These are phyloP conservation scores for Lucifuga dentata DNA, from an alignment of 2,113 vertebrate species.

Conservation along the genomic window DNA sequence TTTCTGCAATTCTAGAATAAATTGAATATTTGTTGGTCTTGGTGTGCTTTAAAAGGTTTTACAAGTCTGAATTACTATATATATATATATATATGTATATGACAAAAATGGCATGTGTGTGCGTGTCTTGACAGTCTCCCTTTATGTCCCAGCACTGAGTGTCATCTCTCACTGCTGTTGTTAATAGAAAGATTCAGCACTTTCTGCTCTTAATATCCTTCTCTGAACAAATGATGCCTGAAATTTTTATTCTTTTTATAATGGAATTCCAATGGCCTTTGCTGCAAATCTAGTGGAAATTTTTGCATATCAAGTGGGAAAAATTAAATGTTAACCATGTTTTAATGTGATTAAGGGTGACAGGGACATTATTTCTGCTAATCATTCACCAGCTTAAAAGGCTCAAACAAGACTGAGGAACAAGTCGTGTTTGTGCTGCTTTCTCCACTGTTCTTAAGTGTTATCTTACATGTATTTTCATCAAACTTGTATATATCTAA, in stretches of 20 bases:
- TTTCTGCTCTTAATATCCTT: constrained; percentile 93
- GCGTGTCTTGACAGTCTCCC: constrained; percentile 67
- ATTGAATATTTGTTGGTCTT: constrained; percentile 17
- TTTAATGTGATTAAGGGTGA: constrained; percentile 99
- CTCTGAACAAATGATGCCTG: constrained; percentile 99
- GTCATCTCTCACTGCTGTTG: constrained; percentile 90
- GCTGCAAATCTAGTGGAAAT: constrained; percentile 99
- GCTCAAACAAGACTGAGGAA: constrained; percentile 92
- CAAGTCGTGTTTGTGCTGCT: constrained; percentile 84
- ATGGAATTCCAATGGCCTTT: constrained; percentile 99
- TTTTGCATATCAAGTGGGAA: constrained; percentile 99
- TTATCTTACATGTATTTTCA: background rate
- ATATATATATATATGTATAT: background rate
- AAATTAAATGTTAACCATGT: constrained; percentile 99
- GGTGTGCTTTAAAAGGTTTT: constrained; percentile 15
- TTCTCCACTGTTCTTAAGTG: constrained; percentile 68
- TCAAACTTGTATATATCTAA: constrained; percentile 27
- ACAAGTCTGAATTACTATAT: constrained; percentile 13
- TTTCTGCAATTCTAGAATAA: background rate
- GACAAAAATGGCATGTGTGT: constrained; percentile 17
- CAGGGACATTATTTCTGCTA: constrained; percentile 99
- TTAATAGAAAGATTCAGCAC: constrained; percentile 98
- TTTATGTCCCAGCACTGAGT: constrained; percentile 78
- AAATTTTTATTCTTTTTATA: constrained; percentile 99
- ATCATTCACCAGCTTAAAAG: constrained; percentile 96